Evolutionary conservation across 2,797 vertebrate genomes (phyloP).

Genomic region (Orientallactaga sibirica): DNA sequence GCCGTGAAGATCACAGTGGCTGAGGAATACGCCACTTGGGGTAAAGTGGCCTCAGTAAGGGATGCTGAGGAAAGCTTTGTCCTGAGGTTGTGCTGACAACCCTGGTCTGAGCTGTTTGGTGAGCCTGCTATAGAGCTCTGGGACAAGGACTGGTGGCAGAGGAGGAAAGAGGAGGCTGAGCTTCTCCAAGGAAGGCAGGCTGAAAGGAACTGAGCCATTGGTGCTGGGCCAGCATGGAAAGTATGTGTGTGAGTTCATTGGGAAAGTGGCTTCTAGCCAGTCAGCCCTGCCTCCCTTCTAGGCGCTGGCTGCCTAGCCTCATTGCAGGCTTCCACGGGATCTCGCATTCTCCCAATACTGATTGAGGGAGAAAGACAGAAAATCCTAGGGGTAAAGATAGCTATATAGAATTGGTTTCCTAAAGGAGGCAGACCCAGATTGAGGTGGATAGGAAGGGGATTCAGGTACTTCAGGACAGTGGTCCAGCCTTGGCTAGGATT

Average conservation of each 20-base stretch:
- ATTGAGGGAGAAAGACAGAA: neutral
- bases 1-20: neutral
- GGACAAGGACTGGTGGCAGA: constrained; percentile 34
- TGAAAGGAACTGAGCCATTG: constrained; percentile 70
- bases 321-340: constrained; percentile 39
- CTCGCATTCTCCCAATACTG: constrained; percentile 10
- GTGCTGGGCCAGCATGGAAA: constrained; percentile 81
- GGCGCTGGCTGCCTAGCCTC: constrained; percentile 51
- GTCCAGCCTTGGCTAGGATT: neutral
- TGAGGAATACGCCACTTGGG: neutral
- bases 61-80: neutral
- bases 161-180: constrained; percentile 62
- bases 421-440: neutral
- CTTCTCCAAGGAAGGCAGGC: constrained; percentile 66
- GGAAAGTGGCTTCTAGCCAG: constrained; percentile 80
- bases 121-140: neutral
- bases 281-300: constrained; percentile 69
- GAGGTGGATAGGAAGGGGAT: neutral
- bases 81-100: neutral
- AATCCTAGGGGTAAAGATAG: neutral
- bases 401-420: constrained; percentile 33
- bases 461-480: neutral
- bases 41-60: neutral
- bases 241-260: constrained; percentile 84
- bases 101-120: neutral